Conservation (phyloP, 2,888 invertebrate genomes). For the Nymphalis c-album region DNA sequence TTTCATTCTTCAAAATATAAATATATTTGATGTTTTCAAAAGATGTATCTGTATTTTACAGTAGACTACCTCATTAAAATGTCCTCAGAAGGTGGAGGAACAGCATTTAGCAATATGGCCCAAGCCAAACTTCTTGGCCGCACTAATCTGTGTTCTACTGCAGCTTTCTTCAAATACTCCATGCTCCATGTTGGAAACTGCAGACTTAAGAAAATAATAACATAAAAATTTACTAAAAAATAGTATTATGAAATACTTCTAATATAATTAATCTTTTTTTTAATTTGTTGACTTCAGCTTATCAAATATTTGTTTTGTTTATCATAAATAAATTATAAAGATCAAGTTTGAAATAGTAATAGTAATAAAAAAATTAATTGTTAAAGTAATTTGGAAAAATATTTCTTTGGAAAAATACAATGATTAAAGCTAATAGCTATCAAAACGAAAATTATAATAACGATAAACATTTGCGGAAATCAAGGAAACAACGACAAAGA, state of each 20-base stretch:
- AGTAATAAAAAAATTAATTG: too few relatives aligned
- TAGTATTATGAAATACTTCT: neutral
- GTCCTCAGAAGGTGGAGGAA: slow-evolving; percentile 65
- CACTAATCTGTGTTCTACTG: slow-evolving; percentile 56
- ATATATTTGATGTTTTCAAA: too few relatives aligned
- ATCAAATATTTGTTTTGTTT: too few relatives aligned
- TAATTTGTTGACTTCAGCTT: too few relatives aligned
- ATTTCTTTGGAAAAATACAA: too few relatives aligned
- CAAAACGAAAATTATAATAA: neutral
- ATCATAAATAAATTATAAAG: too few relatives aligned
- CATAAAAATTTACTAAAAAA: neutral
- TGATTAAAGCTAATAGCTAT: too few relatives aligned
- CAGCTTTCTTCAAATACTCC: slow-evolving; percentile 57
- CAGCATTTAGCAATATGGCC: slow-evolving; percentile 67
- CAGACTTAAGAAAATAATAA: slow-evolving; percentile 47
- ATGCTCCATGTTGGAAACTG: slow-evolving; percentile 64
- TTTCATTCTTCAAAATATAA: too few relatives aligned
- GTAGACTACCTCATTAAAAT: slow-evolving; percentile 57
- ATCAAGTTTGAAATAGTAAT: too few relatives aligned
- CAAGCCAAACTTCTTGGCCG: slow-evolving; percentile 70
- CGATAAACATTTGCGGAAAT: neutral
- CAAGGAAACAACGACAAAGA: neutral
- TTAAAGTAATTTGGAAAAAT: too few relatives aligned
- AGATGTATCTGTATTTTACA: too few relatives aligned
- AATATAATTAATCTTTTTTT: neutral